Base-by-base conservation (phyloP, 2,113 vertebrate genomes). In the Phylloscopus trochiloides region DNA sequence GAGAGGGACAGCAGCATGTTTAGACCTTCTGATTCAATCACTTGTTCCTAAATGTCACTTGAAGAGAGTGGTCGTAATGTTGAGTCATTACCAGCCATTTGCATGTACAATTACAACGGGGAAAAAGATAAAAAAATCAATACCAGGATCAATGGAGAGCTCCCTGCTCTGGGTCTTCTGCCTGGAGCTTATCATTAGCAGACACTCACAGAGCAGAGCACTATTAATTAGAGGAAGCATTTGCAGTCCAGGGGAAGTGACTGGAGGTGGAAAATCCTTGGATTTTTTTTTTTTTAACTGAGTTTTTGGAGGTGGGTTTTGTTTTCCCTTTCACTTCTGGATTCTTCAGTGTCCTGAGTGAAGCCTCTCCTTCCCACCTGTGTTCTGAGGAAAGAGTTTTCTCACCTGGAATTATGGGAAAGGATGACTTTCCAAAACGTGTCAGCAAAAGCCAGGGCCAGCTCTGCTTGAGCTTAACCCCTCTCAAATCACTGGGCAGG, bases 151-250 rank as follows among this genome's bases (percentile, higher is more conserved):
- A 59, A 96, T 97, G 67, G 65, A 75, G 90, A 92, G 82, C 68
- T 94, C 96, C 80, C 76, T 42, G 93, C 91, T 94, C 75, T 25
- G 47, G 51, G 68, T 94, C 91, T 79, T 81, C 43, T 86, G 75
- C 85, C 85, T 12, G 0, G 48, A 90, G 87, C 65, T 62, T 84
- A 75, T 95, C 88, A 59, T 93, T 75, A 94, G 86, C 7, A 89
- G 95, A 62, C 71, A 86, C 74, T 90, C 32, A 59, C 72, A 78
- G 71, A 87, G 57, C 3, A 3, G 73, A 94, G 85, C 42, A 0
- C 85, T 93, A 78, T 96, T 96, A 96, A 97, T 96, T 95, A 95
- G 73, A 73, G 94, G 78, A 96, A 94, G 65, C 82, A 52, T 73
- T 85, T 88, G 50, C 48, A 82, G n/a, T 84, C 61, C 62, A 57